Conservation (phyloP, 2,113 vertebrate genomes). For the Castor canadensis region DNA sequence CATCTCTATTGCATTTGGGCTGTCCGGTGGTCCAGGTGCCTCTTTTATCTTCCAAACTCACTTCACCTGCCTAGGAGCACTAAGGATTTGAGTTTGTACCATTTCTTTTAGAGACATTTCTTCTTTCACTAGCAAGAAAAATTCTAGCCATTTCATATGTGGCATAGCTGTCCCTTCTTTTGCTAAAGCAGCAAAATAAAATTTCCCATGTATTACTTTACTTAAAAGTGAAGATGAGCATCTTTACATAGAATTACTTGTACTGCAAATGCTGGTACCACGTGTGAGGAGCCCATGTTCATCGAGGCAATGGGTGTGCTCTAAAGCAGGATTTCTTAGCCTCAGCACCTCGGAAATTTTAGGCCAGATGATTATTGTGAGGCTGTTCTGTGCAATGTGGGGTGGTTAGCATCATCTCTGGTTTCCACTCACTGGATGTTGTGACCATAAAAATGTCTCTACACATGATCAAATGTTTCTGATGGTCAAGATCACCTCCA, state of each 20-base stretch:
- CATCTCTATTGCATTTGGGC: not conserved
- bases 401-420: not conserved
- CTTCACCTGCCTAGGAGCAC: not conserved
- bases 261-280: not conserved
- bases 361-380: not conserved
- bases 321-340: not conserved
- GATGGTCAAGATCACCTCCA: not conserved
- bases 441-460: not conserved
- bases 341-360: not conserved
- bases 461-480: not conserved
- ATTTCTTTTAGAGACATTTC: constrained; percentile 7
- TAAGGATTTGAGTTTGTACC: not conserved
- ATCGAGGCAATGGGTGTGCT: not conserved
- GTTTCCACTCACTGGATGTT: not conserved
- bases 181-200: too few relatives aligned
- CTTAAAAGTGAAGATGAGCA: not conserved
- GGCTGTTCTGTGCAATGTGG: not conserved
- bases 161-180: not conserved
- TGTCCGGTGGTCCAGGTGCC: not conserved
- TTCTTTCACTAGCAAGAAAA: not conserved
- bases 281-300: not conserved
- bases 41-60: not conserved
- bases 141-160: not conserved
- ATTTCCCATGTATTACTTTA: not conserved
- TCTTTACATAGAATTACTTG: not conserved